Conservation (phyloP, 2,113 vertebrate species). For the Plestiodon gilberti region DNA sequence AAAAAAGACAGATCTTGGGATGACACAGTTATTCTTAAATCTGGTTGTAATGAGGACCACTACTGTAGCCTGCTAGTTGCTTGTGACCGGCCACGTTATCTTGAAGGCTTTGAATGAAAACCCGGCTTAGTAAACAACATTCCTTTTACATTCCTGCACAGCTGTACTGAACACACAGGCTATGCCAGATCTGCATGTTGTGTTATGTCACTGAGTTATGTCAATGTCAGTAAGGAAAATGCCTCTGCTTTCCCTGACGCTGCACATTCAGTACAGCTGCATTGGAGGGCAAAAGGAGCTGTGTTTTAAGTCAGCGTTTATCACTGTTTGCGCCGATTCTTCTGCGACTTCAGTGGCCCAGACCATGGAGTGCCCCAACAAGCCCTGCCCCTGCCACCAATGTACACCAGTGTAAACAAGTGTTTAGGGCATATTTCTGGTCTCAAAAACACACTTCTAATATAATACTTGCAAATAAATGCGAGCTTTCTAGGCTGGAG, state of each 20-base stretch:
- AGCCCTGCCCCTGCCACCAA: no score
- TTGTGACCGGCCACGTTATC: neutral
- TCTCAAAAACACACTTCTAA: no score
- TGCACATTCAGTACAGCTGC: neutral
- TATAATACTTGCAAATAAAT: no score
- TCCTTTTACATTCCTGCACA: neutral
- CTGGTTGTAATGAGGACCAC: neutral
- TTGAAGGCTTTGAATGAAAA: neutral
- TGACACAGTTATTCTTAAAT: constrained; percentile 41
- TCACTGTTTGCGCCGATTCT: neutral
- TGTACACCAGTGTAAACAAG: no score
- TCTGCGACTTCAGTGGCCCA: neutral
- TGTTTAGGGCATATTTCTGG: no score
- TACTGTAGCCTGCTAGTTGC: neutral
- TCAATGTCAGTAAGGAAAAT: no score
- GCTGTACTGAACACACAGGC: neutral
- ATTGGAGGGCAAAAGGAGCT: neutral
- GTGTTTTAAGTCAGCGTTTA: neutral
- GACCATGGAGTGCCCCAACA: no score
- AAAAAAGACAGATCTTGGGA: constrained; percentile 61
- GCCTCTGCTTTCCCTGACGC: neutral
- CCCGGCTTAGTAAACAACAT: neutral
- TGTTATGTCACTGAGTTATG: no score
- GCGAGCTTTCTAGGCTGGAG: no score
- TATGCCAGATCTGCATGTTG: no score